Conservation (phyloP, 2,888 invertebrate genomes). For the Cylindroiulus punctatus region DNA sequence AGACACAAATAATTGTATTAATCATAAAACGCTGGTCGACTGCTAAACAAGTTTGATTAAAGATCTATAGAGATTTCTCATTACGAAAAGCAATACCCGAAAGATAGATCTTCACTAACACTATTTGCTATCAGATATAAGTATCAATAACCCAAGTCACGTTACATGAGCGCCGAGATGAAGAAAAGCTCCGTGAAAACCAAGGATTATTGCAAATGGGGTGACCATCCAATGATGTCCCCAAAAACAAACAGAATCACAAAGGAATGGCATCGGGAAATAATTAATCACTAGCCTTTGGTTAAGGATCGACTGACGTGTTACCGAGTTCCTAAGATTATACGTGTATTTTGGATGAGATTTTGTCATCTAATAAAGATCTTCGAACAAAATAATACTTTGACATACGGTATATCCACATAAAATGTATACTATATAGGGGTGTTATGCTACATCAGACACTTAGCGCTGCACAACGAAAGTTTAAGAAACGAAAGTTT, state of each 20-base stretch:
- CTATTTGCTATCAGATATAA: constrained; percentile 48
- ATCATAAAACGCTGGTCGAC: constrained; percentile 49
- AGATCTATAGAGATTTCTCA: constrained; percentile 50
- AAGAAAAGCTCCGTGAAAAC: constrained; percentile 43
- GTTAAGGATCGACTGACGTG: not conserved
- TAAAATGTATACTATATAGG: no score
- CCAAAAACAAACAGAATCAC: constrained; percentile 42
- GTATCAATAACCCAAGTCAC: constrained; percentile 50
- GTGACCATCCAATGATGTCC: constrained; percentile 38
- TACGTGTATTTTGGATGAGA: not conserved
- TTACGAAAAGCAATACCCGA: constrained; percentile 48
- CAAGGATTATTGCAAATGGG: constrained; percentile 44
- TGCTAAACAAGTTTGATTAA: constrained; percentile 52
- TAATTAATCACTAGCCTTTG: constrained; percentile 30
- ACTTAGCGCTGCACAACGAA: no score
- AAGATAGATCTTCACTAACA: constrained; percentile 49
- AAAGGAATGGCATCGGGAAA: constrained; percentile 39
- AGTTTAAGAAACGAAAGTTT: no score
- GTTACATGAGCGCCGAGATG: not conserved
- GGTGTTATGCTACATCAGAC: no score
- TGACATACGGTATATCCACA: no score
- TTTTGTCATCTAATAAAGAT: not conserved
- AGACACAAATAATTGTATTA: constrained; percentile 54
- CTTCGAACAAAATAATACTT: not conserved
- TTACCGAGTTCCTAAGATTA: not conserved